Conservation (phyloP, 1,140 invertebrate species). For the Panagrolaimus sp. region DNA sequence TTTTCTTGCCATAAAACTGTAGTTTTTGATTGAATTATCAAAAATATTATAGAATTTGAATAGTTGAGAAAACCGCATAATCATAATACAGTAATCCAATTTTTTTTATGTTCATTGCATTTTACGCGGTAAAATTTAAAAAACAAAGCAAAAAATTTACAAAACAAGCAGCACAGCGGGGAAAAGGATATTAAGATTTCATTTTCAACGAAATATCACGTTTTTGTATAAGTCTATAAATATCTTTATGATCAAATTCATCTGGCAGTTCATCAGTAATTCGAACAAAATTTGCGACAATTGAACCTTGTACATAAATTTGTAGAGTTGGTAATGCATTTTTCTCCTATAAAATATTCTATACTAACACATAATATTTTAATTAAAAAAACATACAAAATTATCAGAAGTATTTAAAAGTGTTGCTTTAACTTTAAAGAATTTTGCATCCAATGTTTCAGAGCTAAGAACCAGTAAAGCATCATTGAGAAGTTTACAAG, state of each 20-base stretch:
- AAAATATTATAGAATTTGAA: too few species aligned
- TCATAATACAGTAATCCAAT: too few species aligned
- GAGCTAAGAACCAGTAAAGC: constrained; percentile 38
- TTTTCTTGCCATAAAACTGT: too few species aligned
- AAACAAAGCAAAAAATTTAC: too few species aligned
- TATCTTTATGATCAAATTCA: constrained; percentile 82
- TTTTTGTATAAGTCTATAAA: constrained; percentile 58
- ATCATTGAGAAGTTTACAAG: constrained; percentile 33
- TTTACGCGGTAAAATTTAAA: too few species aligned
- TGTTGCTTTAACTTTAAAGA: constrained; percentile 42
- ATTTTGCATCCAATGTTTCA: constrained; percentile 24
- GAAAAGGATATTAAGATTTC: too few species aligned
- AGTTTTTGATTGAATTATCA: too few species aligned
- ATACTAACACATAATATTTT: not conserved
- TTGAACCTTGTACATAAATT: constrained; percentile 79
- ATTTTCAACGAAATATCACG: too few species aligned
- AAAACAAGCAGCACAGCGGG: too few species aligned
- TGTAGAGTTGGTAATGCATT: constrained; percentile 84
- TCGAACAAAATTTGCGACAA: constrained; percentile 86
- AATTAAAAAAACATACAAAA: constrained; percentile 38
- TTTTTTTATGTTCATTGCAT: too few species aligned
- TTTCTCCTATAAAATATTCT: constrained; percentile 64
- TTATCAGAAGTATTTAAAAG: constrained; percentile 31
- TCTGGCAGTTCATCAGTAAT: constrained; percentile 78
- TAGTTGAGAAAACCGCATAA: too few species aligned